phyloP scores from a whole-genome alignment of 2,797 vertebrate genomes.

The Gymnothorax reevesii region DNA sequence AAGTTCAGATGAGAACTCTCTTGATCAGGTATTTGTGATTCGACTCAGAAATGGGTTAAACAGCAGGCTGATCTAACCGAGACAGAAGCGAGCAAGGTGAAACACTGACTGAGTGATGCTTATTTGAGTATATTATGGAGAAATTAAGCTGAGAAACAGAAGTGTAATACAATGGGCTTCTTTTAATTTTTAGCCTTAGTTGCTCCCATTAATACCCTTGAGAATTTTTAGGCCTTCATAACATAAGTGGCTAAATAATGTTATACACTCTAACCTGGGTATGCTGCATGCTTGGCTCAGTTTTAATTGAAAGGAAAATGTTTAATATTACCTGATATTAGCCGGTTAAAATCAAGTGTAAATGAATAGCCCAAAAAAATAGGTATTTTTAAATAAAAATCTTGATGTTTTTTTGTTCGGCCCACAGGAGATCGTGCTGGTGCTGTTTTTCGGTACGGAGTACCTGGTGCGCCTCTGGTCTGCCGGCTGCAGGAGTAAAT shows the following conservation, averaged over 20 bases:
- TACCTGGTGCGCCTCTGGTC: constrained; percentile 86
- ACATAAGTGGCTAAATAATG: neutral
- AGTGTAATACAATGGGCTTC: neutral
- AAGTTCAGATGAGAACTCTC: too few species aligned
- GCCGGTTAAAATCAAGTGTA: neutral
- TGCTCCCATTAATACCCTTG: neutral
- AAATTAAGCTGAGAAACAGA: neutral
- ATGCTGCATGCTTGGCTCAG: neutral
- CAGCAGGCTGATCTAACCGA: neutral
- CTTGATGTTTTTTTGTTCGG: constrained; percentile 41
- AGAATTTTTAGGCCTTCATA: neutral
- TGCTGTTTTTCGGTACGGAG: constrained; percentile 88
- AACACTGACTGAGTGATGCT: neutral
- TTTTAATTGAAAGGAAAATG: neutral
- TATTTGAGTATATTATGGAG: neutral
- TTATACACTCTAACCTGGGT: neutral
- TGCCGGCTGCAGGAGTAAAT: constrained; percentile 89
- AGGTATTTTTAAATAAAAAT: constrained; percentile 16
- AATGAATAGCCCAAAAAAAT: neutral
- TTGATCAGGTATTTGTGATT: too few species aligned
- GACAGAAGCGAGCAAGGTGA: neutral
- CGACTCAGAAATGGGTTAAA: neutral
- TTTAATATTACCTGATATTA: neutral
- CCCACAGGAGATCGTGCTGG: constrained; percentile 85
- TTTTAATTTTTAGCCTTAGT: neutral